Conservation (phyloP, 2,113 vertebrate genomes). For the Cygnus atratus region DNA sequence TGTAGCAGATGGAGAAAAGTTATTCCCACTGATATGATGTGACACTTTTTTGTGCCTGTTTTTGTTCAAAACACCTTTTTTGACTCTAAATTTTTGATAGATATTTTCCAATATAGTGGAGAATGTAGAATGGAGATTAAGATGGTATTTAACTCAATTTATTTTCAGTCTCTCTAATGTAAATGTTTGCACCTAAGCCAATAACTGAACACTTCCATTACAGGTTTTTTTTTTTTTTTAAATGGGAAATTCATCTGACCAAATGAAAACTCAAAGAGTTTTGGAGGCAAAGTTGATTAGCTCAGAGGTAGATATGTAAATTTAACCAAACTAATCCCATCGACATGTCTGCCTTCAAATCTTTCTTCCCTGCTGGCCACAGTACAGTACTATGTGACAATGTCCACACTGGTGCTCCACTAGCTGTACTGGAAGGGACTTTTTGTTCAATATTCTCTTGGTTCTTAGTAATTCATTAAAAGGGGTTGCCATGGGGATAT, state of each 20-base stretch:
- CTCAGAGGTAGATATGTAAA: not conserved
- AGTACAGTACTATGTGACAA: not conserved
- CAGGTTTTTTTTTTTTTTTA: not conserved
- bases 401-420: not conserved
- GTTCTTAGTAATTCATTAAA: slow-evolving; percentile 6
- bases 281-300: not conserved
- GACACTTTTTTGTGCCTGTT: not conserved
- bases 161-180: not conserved
- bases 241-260: not conserved
- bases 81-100: not conserved
- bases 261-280: not conserved
- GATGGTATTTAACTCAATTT: not conserved
- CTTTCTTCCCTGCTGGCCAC: not conserved
- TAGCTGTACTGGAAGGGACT: not conserved
- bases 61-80: not conserved
- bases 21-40: not conserved
- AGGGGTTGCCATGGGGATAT: slow-evolving; percentile 31
- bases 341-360: not conserved
- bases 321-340: not conserved
- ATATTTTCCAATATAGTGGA: not conserved
- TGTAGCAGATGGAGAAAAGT: not conserved
- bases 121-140: not conserved
- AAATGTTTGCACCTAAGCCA: not conserved
- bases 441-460: not conserved
- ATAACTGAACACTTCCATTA: not conserved